phyloP scores from a whole-genome alignment of 92 coral and sea anemone genomes.

The Porites cylindrica region DNA sequence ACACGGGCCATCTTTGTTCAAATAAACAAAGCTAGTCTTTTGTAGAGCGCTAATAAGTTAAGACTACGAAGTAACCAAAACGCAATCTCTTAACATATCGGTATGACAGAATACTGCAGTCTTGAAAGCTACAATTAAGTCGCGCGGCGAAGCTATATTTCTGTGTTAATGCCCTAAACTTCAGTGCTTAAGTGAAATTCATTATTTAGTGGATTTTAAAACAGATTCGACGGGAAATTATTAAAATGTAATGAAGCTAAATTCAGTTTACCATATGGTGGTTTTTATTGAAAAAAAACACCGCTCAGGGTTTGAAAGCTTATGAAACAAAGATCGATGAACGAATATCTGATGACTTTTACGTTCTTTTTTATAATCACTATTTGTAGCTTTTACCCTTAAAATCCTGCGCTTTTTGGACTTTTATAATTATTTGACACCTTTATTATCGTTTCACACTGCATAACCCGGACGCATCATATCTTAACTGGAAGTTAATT shows the following conservation, averaged over 20 bases:
- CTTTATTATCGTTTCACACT: constrained; percentile 36
- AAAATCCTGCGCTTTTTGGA: constrained; percentile 1
- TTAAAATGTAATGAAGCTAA: constrained; percentile 81
- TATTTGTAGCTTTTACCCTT: constrained; percentile 13
- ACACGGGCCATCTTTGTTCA: constrained; percentile 71
- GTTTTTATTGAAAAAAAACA: constrained; percentile 59
- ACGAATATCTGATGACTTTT: constrained; percentile 25
- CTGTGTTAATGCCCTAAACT: constrained; percentile 63
- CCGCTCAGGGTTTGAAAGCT: constrained; percentile 41
- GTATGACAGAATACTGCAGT: constrained; percentile 49
- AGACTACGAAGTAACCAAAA: constrained; percentile 54
- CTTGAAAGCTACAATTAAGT: constrained; percentile 22
- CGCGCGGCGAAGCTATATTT: constrained; percentile 50
- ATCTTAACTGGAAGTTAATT: constrained; percentile 41
- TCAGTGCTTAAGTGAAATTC: constrained; percentile 78
- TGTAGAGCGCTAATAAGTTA: constrained; percentile 68
- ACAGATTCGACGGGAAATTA: constrained; percentile 72
- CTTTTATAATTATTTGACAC: constrained; percentile 29
- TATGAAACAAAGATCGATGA: constrained; percentile 25
- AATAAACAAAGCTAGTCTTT: constrained; percentile 75
- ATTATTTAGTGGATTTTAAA: constrained; percentile 79
- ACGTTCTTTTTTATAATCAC: constrained; percentile 48
- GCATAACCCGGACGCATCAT: constrained; percentile 17
- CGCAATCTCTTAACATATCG: constrained; percentile 44
- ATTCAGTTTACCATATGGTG: constrained; percentile 75